Evolutionary conservation across 1,140 invertebrate species (phyloP), one percentile per base, ranked within the genome.

Genomic region (Platyscapa corneri): DNA sequence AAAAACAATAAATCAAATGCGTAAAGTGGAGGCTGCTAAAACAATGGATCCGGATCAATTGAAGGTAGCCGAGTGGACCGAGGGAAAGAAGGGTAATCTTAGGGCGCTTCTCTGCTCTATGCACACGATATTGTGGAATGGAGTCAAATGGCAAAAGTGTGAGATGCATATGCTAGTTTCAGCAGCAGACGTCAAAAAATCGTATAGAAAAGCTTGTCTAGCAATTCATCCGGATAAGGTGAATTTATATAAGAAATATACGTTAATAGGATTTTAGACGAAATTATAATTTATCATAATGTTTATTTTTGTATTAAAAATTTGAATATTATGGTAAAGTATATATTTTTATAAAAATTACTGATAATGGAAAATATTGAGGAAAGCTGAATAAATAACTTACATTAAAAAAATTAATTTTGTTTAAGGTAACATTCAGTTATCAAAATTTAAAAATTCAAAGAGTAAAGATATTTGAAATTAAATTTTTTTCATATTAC

Each of bases 151-250:
- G 99, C 95, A 96, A 86, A 96, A 96, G 86, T 96, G 96, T 88
- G 97, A 98, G 87, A 99, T 99, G 98, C 96, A 97, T 89, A 97
- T 99, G 84, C 94, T 99, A 37, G 97, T 99, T 0, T 95, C 96
- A 0, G 93, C 97, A 14, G 96, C 96, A 6, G 97, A 99, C 93
- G 99, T 99, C 23, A 99, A 99, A 92, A 99, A 99, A 90, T 95
- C 96, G 60, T 99, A 99, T 93, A 94, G 98, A 64, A 98, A 97
- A 92, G 99, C 99, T 34, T 99, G 98, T 89, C 94, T 99, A 23
- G 97, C 98, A 76, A 98, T 99, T 49, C 99, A 99, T 95, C 99
- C 99, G 0, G 99, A 99, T 91, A 99, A 99, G 95, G 98, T 99
- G 94, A 84, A 37, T 27, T 67, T 70, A 39, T 39, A 37, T 70